Conservation (phyloP, 1,140 invertebrate genomes). For the Lanistes nyassanus region DNA sequence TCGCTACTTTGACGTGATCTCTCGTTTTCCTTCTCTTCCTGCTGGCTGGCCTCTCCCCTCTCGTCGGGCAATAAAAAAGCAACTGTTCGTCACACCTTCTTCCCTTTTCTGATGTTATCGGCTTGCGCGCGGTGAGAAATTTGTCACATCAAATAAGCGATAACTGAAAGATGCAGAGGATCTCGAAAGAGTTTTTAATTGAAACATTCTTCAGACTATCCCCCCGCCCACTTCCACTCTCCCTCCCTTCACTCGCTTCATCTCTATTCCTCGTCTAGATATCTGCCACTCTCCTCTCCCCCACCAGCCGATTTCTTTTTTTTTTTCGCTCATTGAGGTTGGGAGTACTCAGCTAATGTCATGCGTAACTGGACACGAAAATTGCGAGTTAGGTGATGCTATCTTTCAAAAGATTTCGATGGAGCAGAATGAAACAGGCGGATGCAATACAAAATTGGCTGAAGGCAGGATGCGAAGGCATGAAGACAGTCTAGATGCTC, state of each 20-base stretch:
- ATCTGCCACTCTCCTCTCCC: neutral
- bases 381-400: no score
- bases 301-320: neutral
- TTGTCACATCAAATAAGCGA: constrained; percentile 22
- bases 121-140: constrained; percentile 6
- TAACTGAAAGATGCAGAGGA: neutral
- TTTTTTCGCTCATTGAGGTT: neutral
- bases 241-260: neutral
- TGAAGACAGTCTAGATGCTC: no score
- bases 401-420: no score
- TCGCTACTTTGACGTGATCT: constrained; percentile 3
- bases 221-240: no score
- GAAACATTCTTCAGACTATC: neutral
- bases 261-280: neutral
- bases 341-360: no score
- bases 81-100: constrained; percentile 13
- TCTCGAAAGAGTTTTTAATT: constrained; percentile 7
- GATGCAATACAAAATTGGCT: no score
- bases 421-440: no score
- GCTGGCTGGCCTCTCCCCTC: neutral
- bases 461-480: no score
- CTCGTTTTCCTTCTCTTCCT: neutral
- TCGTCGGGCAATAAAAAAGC: neutral
- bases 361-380: no score
- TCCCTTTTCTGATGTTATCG: constrained; percentile 5